Percentiles rank a stretch among this genome's conserved stretches.
phyloP scores from a whole-genome alignment of 1,140 invertebrate species.

The Diprion similis region DNA sequence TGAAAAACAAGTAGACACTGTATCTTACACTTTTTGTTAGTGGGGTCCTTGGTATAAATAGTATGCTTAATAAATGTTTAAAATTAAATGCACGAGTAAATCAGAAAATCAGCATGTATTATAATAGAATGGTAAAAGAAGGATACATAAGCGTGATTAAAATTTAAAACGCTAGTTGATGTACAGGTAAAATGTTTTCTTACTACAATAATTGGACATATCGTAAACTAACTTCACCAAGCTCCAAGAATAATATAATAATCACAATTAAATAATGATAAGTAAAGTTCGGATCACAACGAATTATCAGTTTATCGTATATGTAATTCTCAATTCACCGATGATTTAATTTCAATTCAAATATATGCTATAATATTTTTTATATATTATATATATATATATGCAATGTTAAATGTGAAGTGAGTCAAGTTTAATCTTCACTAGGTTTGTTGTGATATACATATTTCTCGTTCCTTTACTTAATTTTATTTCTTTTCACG shows the following conservation, averaged over 20 bases:
- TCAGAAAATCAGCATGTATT: conserved; percentile 18
- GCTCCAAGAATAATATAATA: not conserved
- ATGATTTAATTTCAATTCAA: conserved; percentile 7
- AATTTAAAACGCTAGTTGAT: conserved; percentile 13
- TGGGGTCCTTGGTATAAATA: no score
- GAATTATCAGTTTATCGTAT: not conserved
- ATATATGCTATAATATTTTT: not conserved
- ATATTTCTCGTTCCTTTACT: no score
- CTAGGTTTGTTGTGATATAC: no score
- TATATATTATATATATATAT: conserved; percentile 2
- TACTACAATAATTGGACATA: conserved; percentile 3
- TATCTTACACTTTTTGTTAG: no score
- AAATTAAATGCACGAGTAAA: not conserved
- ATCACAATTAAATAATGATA: no score
- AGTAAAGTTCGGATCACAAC: not conserved
- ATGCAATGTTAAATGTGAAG: not conserved
- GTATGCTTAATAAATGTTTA: no score
- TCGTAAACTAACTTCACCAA: conserved; percentile 6
- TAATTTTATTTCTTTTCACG: not conserved
- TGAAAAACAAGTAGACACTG: not conserved
- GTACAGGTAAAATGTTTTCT: conserved; percentile 9
- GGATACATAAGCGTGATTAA: conserved; percentile 15
- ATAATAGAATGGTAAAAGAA: not conserved
- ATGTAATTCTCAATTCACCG: not conserved
- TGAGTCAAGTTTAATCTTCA: not conserved